A percentile compares a stretch with the other conserved stretches of the same genome.
Evolutionary conservation across 2,797 vertebrate genomes (phyloP).

Genomic region (Arctocebus calabarensis): DNA sequence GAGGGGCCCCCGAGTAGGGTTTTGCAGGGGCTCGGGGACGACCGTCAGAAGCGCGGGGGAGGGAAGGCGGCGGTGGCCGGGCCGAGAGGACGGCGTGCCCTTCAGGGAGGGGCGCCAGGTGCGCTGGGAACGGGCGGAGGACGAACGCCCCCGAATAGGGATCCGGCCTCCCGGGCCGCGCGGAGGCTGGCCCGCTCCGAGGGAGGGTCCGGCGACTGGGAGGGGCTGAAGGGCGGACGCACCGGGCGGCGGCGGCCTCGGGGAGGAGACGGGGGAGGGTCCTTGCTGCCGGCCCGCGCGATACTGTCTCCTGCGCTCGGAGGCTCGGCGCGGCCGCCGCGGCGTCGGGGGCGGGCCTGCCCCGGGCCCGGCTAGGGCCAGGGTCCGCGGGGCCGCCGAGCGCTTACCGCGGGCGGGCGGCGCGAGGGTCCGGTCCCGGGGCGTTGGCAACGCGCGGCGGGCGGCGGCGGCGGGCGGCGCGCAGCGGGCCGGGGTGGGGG

Average conservation of each 20-base stretch:
- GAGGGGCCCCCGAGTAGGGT: not conserved
- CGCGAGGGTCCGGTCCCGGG: slow-evolving; percentile 58
- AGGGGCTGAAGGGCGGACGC: not conserved
- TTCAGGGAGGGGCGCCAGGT: slow-evolving; percentile 90
- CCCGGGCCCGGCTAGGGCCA: slow-evolving; percentile 24
- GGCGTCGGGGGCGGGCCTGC: slow-evolving; percentile 76
- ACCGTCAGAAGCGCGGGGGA: slow-evolving; percentile 67
- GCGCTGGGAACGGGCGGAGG: slow-evolving; percentile 86
- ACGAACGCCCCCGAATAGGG: not conserved
- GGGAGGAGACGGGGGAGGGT: slow-evolving; percentile 37
- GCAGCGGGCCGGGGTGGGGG: slow-evolving; percentile 41
- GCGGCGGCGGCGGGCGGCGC: not conserved
- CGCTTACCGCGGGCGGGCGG: slow-evolving; percentile 76
- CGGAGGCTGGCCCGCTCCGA: not conserved
- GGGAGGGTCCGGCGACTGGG: not conserved
- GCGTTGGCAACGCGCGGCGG: slow-evolving; percentile 19
- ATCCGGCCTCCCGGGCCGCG: not conserved
- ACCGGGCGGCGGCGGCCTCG: not conserved
- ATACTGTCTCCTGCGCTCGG: not conserved
- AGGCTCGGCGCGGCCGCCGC: slow-evolving; percentile 61
- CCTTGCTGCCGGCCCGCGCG: slow-evolving; percentile 53
- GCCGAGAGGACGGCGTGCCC: slow-evolving; percentile 90
- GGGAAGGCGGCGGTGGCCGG: slow-evolving; percentile 69
- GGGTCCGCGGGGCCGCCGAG: slow-evolving; percentile 40
- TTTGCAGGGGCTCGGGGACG: not conserved